These are phyloP conservation scores for Grapholita molesta DNA, from an alignment of 1,140 invertebrate genomes.

Conservation along the genomic window DNA sequence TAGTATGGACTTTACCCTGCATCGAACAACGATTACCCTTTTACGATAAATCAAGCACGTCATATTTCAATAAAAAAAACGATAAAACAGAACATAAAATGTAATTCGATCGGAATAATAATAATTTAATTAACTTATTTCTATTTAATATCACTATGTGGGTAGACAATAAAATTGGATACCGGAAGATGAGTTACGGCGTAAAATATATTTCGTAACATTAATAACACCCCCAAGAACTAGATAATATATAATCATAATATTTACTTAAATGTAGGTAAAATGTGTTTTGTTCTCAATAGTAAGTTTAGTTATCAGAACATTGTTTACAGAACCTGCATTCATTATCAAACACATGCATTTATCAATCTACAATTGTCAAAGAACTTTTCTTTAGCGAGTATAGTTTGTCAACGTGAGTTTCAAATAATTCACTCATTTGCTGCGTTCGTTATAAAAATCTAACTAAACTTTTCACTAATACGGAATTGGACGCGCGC, in stretches of 20 bases:
- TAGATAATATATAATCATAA: not conserved
- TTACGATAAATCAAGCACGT: too few species aligned
- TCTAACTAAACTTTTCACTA: slow-evolving; percentile 40
- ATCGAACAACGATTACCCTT: too few species aligned
- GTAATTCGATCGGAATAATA: too few species aligned
- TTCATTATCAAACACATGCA: too few species aligned
- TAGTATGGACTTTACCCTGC: too few species aligned
- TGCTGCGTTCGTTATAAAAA: not conserved
- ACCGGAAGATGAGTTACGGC: not conserved
- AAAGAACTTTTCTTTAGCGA: not conserved
- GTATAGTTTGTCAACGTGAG: too few species aligned
- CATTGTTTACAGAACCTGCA: too few species aligned
- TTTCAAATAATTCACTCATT: too few species aligned
- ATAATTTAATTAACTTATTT: too few species aligned
- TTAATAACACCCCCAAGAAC: not conserved
- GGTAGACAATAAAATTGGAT: not conserved
- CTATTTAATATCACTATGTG: not conserved
- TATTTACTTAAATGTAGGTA: not conserved
- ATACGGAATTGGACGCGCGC: slow-evolving; percentile 51
- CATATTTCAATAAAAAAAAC: not conserved
- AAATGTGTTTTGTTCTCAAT: not conserved
- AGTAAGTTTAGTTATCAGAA: not conserved
- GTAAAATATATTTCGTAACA: not conserved
- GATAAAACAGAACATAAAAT: not conserved
- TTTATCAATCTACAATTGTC: too few species aligned